These are phyloP conservation scores for Montipora cactus DNA, from an alignment of 64 coral and sea anemone species.

Conservation along the genomic window DNA sequence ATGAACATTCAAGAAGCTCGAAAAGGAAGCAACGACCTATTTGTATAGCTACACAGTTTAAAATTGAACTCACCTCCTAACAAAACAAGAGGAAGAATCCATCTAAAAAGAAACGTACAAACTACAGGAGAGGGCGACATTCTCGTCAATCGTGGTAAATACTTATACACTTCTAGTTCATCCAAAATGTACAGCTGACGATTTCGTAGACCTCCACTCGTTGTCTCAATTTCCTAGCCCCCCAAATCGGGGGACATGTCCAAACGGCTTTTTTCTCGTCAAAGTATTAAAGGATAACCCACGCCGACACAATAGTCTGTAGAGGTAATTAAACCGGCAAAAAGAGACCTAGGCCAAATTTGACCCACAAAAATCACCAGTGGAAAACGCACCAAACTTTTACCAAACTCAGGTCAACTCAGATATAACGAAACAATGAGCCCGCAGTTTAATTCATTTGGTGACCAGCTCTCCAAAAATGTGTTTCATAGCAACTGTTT, in stretches of 20 bases:
- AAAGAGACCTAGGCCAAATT: not conserved
- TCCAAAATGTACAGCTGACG: not conserved
- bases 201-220: not conserved
- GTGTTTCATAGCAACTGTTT: conserved; percentile 4
- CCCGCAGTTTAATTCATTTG: not conserved
- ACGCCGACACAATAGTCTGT: not conserved
- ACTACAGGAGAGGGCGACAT: conserved; percentile 47
- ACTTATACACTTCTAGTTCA: not conserved
- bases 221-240: not conserved
- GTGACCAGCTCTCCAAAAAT: not conserved
- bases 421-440: not conserved
- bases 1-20: not conserved
- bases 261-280: not conserved
- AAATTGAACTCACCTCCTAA: conserved; percentile 53
- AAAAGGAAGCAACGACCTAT: not conserved
- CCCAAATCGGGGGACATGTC: conserved; percentile 43
- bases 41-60: not conserved
- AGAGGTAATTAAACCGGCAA: not conserved
- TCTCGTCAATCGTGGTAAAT: not conserved
- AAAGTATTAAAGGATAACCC: not conserved
- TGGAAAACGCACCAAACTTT: not conserved
- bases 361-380: not conserved
- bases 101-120: conserved; percentile 61
- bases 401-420: not conserved
- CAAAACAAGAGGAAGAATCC: conserved; percentile 64